Evolutionary conservation across 2,113 vertebrate species (phyloP).

Genomic region (Vidua chalybeata): DNA sequence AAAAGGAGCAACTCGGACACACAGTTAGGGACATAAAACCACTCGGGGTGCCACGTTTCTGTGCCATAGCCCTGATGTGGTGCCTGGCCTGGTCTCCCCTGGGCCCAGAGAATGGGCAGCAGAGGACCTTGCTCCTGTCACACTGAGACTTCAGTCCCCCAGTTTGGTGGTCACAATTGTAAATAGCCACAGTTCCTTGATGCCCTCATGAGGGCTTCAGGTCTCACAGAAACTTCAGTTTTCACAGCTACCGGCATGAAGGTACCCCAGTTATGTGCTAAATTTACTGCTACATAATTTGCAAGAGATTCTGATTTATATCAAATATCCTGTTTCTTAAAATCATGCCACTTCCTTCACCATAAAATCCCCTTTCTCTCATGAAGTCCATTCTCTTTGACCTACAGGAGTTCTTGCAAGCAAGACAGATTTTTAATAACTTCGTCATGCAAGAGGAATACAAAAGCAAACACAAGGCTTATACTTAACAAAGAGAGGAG

Average conservation of each 20-base stretch:
- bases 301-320: neutral
- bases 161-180: neutral
- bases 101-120: neutral
- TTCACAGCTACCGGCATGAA: neutral
- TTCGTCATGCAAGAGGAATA: neutral
- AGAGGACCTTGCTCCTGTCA: neutral
- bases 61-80: accelerated
- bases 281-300: neutral
- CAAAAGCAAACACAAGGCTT: neutral
- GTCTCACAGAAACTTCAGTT: neutral
- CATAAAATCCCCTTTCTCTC: neutral
- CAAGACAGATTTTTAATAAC: neutral
- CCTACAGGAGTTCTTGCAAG: neutral
- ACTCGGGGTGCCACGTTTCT: accelerated
- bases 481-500: neutral
- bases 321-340: neutral
- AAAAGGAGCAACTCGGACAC: neutral
- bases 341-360: neutral
- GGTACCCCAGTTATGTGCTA: neutral
- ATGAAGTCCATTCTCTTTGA: neutral
- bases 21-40: neutral
- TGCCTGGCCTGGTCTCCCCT: neutral
- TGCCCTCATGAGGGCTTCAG: neutral
- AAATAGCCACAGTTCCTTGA: neutral
- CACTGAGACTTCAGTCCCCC: accelerated